These are phyloP conservation scores for Amaurobius ferox DNA, from an alignment of 2,888 invertebrate species.

Conservation along the genomic window DNA sequence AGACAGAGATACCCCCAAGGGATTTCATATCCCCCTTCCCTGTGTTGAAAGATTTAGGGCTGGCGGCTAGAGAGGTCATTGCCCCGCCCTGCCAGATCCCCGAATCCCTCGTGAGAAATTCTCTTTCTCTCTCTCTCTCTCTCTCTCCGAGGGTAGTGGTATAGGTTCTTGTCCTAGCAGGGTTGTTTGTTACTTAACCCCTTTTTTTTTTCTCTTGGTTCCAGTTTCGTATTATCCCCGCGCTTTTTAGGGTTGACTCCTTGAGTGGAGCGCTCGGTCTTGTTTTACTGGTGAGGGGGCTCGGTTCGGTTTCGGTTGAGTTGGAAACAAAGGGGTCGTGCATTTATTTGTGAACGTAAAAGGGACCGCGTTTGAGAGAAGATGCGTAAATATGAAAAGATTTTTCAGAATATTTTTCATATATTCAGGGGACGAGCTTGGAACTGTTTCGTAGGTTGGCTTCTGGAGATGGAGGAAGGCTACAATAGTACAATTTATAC, in stretches of 20 bases:
- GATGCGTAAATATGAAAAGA: too few species aligned
- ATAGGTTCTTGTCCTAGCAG: conserved; percentile 20
- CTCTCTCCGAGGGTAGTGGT: conserved; percentile 4
- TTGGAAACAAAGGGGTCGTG: too few species aligned
- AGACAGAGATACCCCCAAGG: conserved; percentile 17
- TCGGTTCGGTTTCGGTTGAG: too few species aligned
- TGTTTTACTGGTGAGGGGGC: neutral
- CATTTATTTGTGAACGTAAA: too few species aligned
- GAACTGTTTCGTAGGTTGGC: too few species aligned
- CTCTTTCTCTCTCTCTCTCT: neutral
- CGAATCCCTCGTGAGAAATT: neutral
- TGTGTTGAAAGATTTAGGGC: conserved; percentile 20
- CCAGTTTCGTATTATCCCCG: neutral
- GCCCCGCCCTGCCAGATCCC: neutral
- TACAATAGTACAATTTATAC: too few species aligned
- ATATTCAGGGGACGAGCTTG: too few species aligned
- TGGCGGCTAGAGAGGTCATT: neutral
- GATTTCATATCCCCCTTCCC: conserved; percentile 10
- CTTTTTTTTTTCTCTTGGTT: conserved; percentile 1
- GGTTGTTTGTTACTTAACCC: conserved; percentile 43
- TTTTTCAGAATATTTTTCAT: too few species aligned
- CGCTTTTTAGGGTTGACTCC: neutral
- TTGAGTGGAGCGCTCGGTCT: neutral
- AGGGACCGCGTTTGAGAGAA: too few species aligned
- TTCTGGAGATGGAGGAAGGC: too few species aligned